Conservation (phyloP, 2,113 vertebrate genomes). For the Nyctibius bracteatus region DNA sequence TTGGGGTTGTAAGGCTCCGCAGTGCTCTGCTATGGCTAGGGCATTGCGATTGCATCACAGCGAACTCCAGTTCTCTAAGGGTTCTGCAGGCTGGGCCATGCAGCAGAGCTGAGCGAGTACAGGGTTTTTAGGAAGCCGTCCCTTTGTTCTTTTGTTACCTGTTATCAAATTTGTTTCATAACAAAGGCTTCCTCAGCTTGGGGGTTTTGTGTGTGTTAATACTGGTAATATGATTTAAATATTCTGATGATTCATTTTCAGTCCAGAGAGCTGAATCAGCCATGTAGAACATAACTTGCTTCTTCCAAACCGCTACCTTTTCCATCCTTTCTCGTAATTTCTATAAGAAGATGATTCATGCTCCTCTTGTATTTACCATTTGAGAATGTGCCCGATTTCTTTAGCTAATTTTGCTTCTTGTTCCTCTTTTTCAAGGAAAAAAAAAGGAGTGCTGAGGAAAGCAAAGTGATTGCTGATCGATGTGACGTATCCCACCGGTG, state of each 20-base stretch:
- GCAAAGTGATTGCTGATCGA: neutral
- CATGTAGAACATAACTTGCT: conserved; percentile 52
- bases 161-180: conserved; percentile 44
- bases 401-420: conserved; percentile 49
- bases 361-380: conserved; percentile 61
- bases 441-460: neutral
- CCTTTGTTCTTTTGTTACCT: neutral
- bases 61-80: neutral
- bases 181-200: conserved; percentile 41
- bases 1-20: neutral
- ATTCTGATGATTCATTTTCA: conserved; percentile 71
- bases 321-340: conserved; percentile 64
- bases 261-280: conserved; percentile 57
- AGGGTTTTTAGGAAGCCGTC: neutral
- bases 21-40: neutral
- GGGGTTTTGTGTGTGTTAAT: conserved; percentile 64
- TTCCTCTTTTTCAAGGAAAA: neutral
- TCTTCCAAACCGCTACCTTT: conserved; percentile 61
- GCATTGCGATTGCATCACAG: neutral
- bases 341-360: conserved; percentile 67
- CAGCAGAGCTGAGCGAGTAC: neutral
- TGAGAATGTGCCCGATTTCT: conserved; percentile 17
- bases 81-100: neutral
- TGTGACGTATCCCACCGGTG: neutral
- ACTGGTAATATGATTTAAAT: conserved; percentile 67